Percentiles rank a stretch among this genome's conserved stretches.
phyloP scores from a whole-genome alignment of 2,888 invertebrate genomes.

The Ormia ochracea region DNA sequence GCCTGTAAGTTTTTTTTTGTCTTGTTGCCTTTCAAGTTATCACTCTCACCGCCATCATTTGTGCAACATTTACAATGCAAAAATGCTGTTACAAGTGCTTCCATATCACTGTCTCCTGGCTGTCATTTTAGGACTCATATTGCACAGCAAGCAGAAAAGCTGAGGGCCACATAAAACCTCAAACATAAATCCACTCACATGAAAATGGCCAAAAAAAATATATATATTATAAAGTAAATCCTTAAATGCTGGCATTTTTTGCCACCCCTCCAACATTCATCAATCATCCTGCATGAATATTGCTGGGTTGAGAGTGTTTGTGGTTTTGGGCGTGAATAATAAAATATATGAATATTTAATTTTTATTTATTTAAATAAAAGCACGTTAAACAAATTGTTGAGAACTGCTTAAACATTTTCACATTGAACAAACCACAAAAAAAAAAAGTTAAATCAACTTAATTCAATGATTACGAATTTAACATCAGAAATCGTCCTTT shows the following conservation, averaged over 20 bases:
- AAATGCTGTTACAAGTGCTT: slow-evolving; percentile 1
- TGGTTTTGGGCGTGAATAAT: not conserved
- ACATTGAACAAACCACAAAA: slow-evolving; percentile 3
- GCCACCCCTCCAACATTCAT: slow-evolving; percentile 27
- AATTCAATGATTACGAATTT: too few species aligned
- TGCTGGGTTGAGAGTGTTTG: not conserved
- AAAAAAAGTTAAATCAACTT: not conserved
- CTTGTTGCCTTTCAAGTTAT: not conserved
- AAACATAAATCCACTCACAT: slow-evolving; percentile 20
- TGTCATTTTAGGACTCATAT: slow-evolving; percentile 31
- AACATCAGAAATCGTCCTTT: too few species aligned
- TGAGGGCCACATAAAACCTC: slow-evolving; percentile 12
- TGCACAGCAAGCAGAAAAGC: slow-evolving; percentile 9
- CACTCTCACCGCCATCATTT: not conserved
- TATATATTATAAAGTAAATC: slow-evolving; percentile 29
- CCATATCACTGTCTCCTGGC: slow-evolving; percentile 35
- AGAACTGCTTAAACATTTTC: not conserved
- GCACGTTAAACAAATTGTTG: slow-evolving; percentile 33
- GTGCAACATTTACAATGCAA: slow-evolving; percentile 5
- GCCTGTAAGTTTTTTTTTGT: not conserved
- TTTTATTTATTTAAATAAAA: slow-evolving; percentile 16
- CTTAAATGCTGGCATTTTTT: not conserved
- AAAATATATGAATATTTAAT: not conserved
- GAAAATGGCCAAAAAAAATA: not conserved
- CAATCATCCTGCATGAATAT: slow-evolving; percentile 37